A percentile compares a stretch with the other conserved stretches of the same genome.
phyloP scores from a whole-genome alignment of 2,888 invertebrate species.

The Tetragonula carbonaria region DNA sequence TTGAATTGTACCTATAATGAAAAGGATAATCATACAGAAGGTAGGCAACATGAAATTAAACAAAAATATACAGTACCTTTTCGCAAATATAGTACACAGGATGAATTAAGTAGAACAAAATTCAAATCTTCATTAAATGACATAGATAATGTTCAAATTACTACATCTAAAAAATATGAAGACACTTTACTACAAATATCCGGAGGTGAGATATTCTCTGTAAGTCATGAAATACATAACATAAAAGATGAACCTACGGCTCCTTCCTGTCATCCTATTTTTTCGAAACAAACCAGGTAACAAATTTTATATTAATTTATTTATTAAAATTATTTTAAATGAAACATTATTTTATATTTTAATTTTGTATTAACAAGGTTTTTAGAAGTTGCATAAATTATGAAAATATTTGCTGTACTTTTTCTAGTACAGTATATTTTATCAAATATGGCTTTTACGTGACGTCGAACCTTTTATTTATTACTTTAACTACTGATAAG shows the following conservation, averaged over 20 bases:
- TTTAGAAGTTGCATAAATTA: not conserved
- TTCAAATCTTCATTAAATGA: slow-evolving; percentile 49
- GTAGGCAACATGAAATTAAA: slow-evolving; percentile 51
- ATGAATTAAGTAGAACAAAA: slow-evolving; percentile 50
- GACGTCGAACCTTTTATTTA: slow-evolving; percentile 25
- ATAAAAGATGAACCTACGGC: slow-evolving; percentile 83
- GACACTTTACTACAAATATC: slow-evolving; percentile 68
- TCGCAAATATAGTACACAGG: slow-evolving; percentile 45
- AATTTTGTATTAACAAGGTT: not conserved
- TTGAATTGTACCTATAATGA: slow-evolving; percentile 35
- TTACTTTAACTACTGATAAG: slow-evolving; percentile 41
- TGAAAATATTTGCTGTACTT: not conserved
- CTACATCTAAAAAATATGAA: slow-evolving; percentile 26
- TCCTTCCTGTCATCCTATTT: slow-evolving; percentile 82
- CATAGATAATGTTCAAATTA: slow-evolving; percentile 40
- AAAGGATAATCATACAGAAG: slow-evolving; percentile 35
- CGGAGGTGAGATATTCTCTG: slow-evolving; percentile 86
- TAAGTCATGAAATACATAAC: slow-evolving; percentile 87
- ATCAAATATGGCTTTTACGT: slow-evolving; percentile 11
- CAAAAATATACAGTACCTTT: slow-evolving; percentile 54
- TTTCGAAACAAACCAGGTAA: slow-evolving; percentile 82
- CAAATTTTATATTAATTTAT: not conserved
- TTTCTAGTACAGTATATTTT: not conserved
- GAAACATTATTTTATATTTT: not conserved
- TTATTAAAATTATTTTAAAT: slow-evolving; percentile 1